Evolutionary conservation across 2,888 invertebrate species (phyloP), one percentile per base, ranked within the genome.

Genomic region (Cephus runcator): DNA sequence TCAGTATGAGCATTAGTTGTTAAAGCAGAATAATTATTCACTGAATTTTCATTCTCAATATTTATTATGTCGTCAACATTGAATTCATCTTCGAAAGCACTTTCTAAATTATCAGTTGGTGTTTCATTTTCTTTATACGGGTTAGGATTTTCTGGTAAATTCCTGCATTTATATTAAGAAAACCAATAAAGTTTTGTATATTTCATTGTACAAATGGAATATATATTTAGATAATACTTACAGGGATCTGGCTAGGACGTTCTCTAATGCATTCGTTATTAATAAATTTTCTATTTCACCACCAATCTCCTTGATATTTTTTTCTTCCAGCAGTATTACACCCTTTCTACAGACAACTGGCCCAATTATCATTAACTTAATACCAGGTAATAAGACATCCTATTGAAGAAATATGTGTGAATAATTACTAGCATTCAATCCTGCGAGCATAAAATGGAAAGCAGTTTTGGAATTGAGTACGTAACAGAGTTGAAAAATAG

Each of bases 291-390:
- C 95, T 0, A 96, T 95, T 90, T 96, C 95, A 0, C 97, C 97
- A 0, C 96, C 96, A 1, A 96, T 88, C 78, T 95, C 90, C 81
- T 93, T 93, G 9, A 96, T 88, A 75, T 94, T 92, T 73, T 91
- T 90, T 77, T 93, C 94, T 79, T 95, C 93, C 79, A 97, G 90
- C 84, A 96, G 92, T 69, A 97, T 87, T 79, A 95, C 92, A 0
- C 96, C 96, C 80, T 94, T 92, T 69, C 96, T 93, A 86, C 96
- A 95, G 79, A 93, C 93, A n/a, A 96, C 91, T 12, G 95, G 95
- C 0, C 96, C 96, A 91, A 93, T 94, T 23, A 96, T 92, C 82
- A 95, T 92, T 34, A 95, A 85, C 92, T 96, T 94, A 78, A 93
- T 93, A 0, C 95, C 95, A 0, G 95, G 95, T 69, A 88, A 79